These are phyloP conservation scores for Arremon brunneinucha DNA, from an alignment of 2,797 vertebrate genomes.

Conservation along the genomic window DNA sequence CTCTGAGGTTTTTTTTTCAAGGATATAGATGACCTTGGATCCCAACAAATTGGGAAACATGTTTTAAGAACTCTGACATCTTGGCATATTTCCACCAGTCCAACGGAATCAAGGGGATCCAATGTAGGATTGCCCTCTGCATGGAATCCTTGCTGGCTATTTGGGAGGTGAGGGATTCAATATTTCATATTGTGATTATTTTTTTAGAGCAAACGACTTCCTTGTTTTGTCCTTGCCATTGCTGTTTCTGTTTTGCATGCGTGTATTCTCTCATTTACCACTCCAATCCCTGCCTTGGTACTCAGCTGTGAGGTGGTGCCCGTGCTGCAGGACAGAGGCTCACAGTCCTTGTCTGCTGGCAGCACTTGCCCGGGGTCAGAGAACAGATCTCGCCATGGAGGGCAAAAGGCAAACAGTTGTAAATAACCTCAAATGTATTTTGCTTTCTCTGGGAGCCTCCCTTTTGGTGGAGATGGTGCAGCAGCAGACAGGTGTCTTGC, in stretches of 20 bases:
- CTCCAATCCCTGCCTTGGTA: background rate
- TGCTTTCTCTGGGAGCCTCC: background rate
- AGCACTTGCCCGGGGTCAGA: background rate
- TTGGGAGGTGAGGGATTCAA: background rate
- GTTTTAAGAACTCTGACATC: background rate
- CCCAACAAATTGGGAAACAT: background rate
- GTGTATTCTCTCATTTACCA: background rate
- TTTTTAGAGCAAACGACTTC: background rate
- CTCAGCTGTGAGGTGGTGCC: background rate
- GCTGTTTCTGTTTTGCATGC: background rate
- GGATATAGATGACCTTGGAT: background rate
- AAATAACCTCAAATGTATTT: background rate
- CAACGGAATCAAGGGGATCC: background rate
- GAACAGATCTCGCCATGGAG: accelerated
- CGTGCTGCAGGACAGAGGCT: background rate
- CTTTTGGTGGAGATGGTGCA: background rate
- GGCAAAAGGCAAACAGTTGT: background rate
- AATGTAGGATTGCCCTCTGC: background rate
- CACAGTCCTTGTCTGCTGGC: background rate
- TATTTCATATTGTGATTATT: background rate
- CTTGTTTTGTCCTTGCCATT: background rate
- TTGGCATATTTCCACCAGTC: background rate
- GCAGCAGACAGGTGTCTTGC: background rate
- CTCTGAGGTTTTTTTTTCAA: background rate
- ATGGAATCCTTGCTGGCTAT: accelerated